These are phyloP conservation scores for Ischnus inquisitorius DNA, from an alignment of 2,888 invertebrate genomes.

Conservation along the genomic window DNA sequence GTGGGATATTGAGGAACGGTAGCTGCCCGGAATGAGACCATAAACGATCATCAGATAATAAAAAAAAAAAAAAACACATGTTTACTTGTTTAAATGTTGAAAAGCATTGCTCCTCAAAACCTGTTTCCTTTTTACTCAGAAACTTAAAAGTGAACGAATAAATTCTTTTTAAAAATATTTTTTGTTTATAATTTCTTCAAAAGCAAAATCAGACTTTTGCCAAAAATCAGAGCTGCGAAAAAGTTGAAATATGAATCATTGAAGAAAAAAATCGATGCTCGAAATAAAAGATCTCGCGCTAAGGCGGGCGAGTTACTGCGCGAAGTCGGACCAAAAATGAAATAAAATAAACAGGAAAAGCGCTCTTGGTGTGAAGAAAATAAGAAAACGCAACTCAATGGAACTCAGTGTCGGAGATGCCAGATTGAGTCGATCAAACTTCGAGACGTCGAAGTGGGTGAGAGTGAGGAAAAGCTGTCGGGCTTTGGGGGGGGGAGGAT, in stretches of 20 bases:
- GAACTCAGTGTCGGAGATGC: conserved; percentile 9
- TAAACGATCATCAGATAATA: background rate
- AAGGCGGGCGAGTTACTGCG: background rate
- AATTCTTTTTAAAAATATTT: too few species aligned
- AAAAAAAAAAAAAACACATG: too few species aligned
- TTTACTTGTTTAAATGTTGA: too few species aligned
- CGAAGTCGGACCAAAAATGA: conserved; percentile 17
- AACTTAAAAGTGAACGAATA: too few species aligned
- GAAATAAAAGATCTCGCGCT: too few species aligned
- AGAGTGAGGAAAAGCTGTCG: conserved; percentile 34
- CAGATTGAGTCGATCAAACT: conserved; percentile 39
- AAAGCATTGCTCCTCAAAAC: too few species aligned
- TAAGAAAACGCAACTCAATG: background rate
- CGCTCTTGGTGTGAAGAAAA: background rate
- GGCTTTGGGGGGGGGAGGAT: too few species aligned
- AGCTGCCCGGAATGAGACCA: conserved; percentile 33
- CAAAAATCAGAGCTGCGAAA: background rate
- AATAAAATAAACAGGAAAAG: conserved; percentile 14
- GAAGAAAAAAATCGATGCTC: too few species aligned
- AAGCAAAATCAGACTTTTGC: too few species aligned
- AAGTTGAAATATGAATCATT: too few species aligned
- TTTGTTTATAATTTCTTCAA: too few species aligned
- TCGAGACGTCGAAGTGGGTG: conserved; percentile 33
- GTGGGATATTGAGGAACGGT: conserved; percentile 33
- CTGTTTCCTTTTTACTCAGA: too few species aligned